Percentiles rank a stretch among this genome's conserved stretches.
Conservation (phyloP, 2,797 vertebrate genomes). For the Coluber constrictor region DNA sequence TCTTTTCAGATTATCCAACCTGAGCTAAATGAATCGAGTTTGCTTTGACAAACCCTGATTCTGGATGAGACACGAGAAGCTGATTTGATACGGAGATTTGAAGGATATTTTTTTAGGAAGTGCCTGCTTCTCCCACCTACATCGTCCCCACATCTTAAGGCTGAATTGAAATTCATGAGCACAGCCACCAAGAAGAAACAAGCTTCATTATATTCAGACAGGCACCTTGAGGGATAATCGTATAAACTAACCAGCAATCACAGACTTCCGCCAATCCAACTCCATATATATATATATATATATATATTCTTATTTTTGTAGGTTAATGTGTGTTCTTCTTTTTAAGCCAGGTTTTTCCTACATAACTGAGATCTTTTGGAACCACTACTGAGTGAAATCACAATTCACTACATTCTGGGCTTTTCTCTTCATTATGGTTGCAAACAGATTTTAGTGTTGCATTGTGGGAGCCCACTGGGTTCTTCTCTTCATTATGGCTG, state of each 20-base stretch:
- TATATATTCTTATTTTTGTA: too few relatives aligned
- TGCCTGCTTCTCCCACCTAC: neutral
- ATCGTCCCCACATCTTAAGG: neutral
- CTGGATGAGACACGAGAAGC: neutral
- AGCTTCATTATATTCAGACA: neutral
- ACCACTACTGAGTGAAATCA: too few relatives aligned
- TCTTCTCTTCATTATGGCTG: too few relatives aligned
- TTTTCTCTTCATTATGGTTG: too few relatives aligned
- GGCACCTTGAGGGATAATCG: neutral
- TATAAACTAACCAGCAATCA: neutral
- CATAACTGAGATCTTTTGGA: too few relatives aligned
- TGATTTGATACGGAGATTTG: neutral
- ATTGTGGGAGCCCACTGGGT: too few relatives aligned
- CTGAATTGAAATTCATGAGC: neutral
- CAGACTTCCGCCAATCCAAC: neutral
- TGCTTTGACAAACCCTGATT: neutral
- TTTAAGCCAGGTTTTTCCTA: too few relatives aligned
- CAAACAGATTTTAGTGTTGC: too few relatives aligned
- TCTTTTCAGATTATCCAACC: neutral
- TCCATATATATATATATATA: too few relatives aligned
- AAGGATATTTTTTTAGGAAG: neutral
- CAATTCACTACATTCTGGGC: too few relatives aligned
- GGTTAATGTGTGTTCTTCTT: too few relatives aligned
- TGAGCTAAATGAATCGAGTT: neutral
- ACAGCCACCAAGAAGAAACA: neutral